Percentiles rank a stretch among this genome's conserved stretches.
These are phyloP conservation scores for Toxotes jaculatrix DNA, from an alignment of 2,113 vertebrate genomes.

Conservation along the genomic window DNA sequence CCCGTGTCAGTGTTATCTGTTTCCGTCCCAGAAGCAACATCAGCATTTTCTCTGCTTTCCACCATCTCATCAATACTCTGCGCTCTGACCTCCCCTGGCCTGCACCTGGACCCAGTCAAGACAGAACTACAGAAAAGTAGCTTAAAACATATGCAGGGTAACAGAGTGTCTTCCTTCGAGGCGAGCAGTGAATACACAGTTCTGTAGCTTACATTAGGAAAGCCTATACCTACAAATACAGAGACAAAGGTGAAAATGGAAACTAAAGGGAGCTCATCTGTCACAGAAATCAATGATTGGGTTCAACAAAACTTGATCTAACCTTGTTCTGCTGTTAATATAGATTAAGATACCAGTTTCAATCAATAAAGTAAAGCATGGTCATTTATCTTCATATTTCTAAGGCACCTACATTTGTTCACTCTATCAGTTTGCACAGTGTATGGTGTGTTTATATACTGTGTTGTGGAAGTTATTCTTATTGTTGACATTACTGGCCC, in stretches of 20 bases:
- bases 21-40: slow-evolving; percentile 64
- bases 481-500: background rate
- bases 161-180: background rate
- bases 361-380: slow-evolving; percentile 31
- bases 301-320: slow-evolving; percentile 32
- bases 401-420: background rate
- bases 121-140: background rate
- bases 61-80: slow-evolving; percentile 70
- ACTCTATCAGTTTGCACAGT: background rate
- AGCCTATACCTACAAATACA: background rate
- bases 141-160: slow-evolving; percentile 1
- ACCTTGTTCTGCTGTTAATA: slow-evolving; percentile 11
- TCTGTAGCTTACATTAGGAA: background rate
- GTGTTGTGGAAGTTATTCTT: slow-evolving; percentile 1
- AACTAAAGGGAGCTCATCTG: background rate
- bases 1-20: slow-evolving; percentile 72
- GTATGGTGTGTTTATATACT: background rate
- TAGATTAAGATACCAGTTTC: slow-evolving; percentile 22
- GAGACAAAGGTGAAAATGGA: background rate
- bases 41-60: slow-evolving; percentile 73
- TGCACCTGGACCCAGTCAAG: slow-evolving; percentile 40
- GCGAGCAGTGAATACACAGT: background rate
- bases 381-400: slow-evolving; percentile 15
- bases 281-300: slow-evolving; percentile 25
- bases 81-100: slow-evolving; percentile 61